phyloP scores from a whole-genome alignment of 2,888 invertebrate species.

The Drosophila recens region DNA sequence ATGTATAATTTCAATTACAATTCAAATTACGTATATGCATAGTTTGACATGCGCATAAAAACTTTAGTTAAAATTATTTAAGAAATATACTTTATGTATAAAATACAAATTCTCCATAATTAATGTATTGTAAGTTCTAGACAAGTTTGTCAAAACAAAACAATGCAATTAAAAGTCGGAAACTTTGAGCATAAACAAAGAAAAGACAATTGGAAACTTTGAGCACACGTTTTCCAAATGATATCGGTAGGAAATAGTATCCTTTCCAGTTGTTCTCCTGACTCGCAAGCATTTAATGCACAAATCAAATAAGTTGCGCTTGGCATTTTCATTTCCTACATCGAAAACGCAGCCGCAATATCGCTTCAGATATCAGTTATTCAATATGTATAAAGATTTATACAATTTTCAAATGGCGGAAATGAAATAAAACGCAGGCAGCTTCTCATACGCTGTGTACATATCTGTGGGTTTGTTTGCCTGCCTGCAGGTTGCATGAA shows the following conservation, averaged over 20 bases:
- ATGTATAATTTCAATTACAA: too few species aligned
- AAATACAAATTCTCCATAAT: too few species aligned
- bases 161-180: slow-evolving; percentile 4
- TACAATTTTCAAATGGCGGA: slow-evolving; percentile 38
- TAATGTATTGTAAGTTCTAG: too few species aligned
- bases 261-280: not conserved
- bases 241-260: slow-evolving; percentile 1
- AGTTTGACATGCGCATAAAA: too few species aligned
- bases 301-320: slow-evolving; percentile 54
- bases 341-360: slow-evolving; percentile 18
- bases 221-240: slow-evolving; percentile 7
- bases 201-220: slow-evolving; percentile 10
- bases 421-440: slow-evolving; percentile 52
- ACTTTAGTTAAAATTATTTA: too few species aligned
- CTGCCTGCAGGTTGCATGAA: slow-evolving; percentile 26
- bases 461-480: slow-evolving; percentile 28
- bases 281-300: slow-evolving; percentile 14
- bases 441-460: slow-evolving; percentile 6
- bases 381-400: slow-evolving; percentile 14
- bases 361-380: slow-evolving; percentile 32
- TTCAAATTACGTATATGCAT: too few species aligned
- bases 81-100: too few species aligned
- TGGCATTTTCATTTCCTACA: slow-evolving; percentile 41
- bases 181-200: slow-evolving; percentile 31
- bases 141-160: not conserved